Conservation (phyloP, 2,888 invertebrate species). For the Euplagia quadripunctaria region DNA sequence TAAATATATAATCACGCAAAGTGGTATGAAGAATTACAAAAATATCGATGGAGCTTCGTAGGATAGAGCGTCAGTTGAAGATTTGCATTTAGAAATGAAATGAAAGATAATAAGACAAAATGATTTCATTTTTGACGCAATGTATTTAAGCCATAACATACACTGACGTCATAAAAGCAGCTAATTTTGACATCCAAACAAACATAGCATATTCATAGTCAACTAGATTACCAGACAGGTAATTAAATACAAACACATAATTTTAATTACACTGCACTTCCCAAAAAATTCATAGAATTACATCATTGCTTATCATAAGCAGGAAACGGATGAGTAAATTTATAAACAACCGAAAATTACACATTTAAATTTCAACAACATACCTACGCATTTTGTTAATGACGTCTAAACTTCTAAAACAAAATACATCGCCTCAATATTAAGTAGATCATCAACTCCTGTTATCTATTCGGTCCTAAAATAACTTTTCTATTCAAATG, state of each 20-base stretch:
- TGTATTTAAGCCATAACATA: no score
- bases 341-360: neutral
- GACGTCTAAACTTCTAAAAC: neutral
- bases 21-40: no score
- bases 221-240: neutral
- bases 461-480: conserved; percentile 3
- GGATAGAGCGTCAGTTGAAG: no score
- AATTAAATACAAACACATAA: neutral
- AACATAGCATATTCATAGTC: neutral
- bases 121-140: no score
- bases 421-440: neutral
- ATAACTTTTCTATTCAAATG: neutral
- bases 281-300: neutral
- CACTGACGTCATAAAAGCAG: neutral
- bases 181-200: neutral
- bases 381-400: neutral
- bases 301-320: conserved; percentile 1
- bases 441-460: neutral
- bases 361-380: neutral
- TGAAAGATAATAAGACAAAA: no score
- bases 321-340: neutral
- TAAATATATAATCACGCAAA: no score
- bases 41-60: no score
- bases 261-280: neutral
- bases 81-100: no score